Base-by-base conservation (phyloP, 1,140 invertebrate species). In the Eufriesea mexicana region DNA sequence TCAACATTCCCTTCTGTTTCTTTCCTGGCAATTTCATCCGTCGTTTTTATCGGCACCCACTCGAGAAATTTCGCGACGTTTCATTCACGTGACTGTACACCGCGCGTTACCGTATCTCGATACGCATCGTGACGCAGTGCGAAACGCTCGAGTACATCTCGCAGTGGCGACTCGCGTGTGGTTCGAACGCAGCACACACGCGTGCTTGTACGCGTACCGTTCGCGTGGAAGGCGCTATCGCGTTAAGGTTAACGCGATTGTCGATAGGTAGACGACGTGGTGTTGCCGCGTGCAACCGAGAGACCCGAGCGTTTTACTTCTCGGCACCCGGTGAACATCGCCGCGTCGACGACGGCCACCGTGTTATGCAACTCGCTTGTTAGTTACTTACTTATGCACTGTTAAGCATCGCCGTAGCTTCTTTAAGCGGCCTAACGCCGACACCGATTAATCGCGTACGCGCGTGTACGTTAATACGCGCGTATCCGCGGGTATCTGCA, bases 361-460 rank as follows among this genome's bases (percentile, higher is more conserved):
- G 23, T n/a, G 84, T 92, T 92, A 91, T 86, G 88, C 89, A 92
- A 92, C 85, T 78, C 57, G 67, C 81, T 84, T 75, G 72, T 84
- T 70, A 80, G 74, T 84, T 66, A 25, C 51, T 70, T 81, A 72
- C 87, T 91, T 86, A 89, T 85, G 80, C 78, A 74, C 76, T 87
- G 81, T 85, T 89, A 84, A 86, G 82, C 74, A 78, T 88, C 75
- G 66, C 12, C 81, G 74, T 83, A 70, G 81, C 80, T 88, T 90
- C 78, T 86, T 86, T 80, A 75, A 88, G 74, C 72, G 74, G 78
- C 49, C 49, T 35, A 79, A 87, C 76, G 70, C 64, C 76, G 77
- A 77, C 62, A 64, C 66, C 78, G 76, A 59, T 59, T 66, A 55
- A 74, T 71, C 51, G 47, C 54, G 28, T 25, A 20, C 57, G 70